Base-by-base conservation (phyloP, 2,113 vertebrate genomes). In the Notothenia coriiceps region DNA sequence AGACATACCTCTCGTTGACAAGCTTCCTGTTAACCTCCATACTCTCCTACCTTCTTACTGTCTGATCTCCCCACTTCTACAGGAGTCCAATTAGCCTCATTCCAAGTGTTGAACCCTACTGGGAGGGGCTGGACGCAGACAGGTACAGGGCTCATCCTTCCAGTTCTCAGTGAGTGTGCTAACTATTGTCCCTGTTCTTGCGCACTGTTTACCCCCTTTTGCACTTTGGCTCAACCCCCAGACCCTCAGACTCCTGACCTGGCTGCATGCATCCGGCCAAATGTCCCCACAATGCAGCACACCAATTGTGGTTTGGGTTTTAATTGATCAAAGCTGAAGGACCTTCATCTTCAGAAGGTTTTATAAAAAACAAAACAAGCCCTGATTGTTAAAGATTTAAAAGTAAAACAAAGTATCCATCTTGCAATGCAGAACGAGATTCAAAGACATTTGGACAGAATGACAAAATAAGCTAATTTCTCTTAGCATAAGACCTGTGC, bases 41-140 rank as follows among this genome's bases (percentile, higher is more conserved):
- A 74, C 78, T 79, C 74, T 87, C 64, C 84, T 43, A 59, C 46
- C 52, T 82, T 81, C 79, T 82, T 87, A 86, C 80, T 92, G 40
- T 89, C 81, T 91, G 90, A 87, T 95, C 82, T 94, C 87, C 91
- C 86, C 78, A 76, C 75, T 71, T 88, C 86, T 91, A 56, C 94
- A 95, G 94, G 94, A 94, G 86, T 90, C 93, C 94, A 80, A 87
- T 95, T 93, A 95, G 92, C 86, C 90, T 94, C 85, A 88, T 95
- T 88, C 92, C 94, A 83, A 94, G 93, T 63, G 81, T 94, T 82
- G 93, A 95, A 84, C 91, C 90, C 80, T 94, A 92, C 63, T 94
- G 92, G 93, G 92, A 95, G 86, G 92, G 93, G 87, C 89, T 89
- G 89, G 92, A 93, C 67, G 72, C 85, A 83, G 91, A 89, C 89